A percentile compares a stretch with the other conserved stretches of the same genome.
Evolutionary conservation across 2,888 invertebrate species (phyloP).

Genomic region (Ceramica pisi): DNA sequence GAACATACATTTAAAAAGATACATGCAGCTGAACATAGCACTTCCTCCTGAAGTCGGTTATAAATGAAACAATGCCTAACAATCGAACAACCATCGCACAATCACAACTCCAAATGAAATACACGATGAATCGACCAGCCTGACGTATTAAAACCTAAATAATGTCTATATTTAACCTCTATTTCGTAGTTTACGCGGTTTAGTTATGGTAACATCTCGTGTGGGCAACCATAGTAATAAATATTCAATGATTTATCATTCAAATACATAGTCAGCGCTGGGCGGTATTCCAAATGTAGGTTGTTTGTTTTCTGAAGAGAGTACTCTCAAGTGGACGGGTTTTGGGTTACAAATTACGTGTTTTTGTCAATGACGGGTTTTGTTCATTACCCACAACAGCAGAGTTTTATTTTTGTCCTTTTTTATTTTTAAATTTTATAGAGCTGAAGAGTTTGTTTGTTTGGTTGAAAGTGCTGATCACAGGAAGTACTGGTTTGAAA

Average conservation of each 20-base stretch:
- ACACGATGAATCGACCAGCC: not conserved
- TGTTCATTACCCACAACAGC: not conserved
- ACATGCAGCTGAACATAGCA: no score
- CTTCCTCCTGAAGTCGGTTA: no score
- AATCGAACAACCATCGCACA: conserved; percentile 18
- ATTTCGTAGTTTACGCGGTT: conserved; percentile 41
- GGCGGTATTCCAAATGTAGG: conserved; percentile 49
- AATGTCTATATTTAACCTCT: conserved; percentile 59
- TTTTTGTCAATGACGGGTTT: not conserved
- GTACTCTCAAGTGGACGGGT: conserved; percentile 38
- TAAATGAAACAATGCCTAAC: not conserved
- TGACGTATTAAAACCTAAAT: conserved; percentile 44
- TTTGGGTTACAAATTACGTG: conserved; percentile 35
- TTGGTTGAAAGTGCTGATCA: no score
- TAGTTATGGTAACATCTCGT: conserved; percentile 39
- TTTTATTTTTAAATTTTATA: no score
- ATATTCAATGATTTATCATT: conserved; percentile 60
- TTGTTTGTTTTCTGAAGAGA: conserved; percentile 32
- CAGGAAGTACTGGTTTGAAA: no score
- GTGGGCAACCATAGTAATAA: conserved; percentile 53
- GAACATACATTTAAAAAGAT: no score
- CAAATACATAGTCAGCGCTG: conserved; percentile 48
- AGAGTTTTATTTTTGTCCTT: not conserved
- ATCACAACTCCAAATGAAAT: conserved; percentile 15
- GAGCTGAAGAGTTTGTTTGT: no score